These are phyloP conservation scores for Microcebus lehilahytsara DNA, from an alignment of 2,113 vertebrate species.

Conservation along the genomic window DNA sequence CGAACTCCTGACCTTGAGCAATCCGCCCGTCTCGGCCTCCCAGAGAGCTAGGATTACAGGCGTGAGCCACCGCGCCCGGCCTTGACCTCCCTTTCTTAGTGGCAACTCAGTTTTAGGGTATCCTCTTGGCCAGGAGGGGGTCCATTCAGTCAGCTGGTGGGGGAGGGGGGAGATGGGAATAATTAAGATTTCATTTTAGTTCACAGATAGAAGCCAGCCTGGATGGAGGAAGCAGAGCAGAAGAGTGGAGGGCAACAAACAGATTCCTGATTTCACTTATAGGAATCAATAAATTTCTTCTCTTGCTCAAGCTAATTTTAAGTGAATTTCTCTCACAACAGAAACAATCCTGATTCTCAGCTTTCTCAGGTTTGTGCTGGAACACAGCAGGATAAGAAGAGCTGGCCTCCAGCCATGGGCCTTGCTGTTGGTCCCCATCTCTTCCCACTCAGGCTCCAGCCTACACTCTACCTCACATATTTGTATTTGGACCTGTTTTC, in stretches of 20 bases:
- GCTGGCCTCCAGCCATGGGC: not conserved
- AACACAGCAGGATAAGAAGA: not conserved
- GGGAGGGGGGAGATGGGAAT: too few species aligned
- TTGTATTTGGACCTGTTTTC: not conserved
- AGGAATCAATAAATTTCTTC: not conserved
- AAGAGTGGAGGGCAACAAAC: not conserved
- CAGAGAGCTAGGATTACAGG: too few species aligned
- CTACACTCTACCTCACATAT: not conserved
- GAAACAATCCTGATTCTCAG: not conserved
- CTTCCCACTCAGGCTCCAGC: not conserved
- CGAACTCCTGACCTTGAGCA: too few species aligned
- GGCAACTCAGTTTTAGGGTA: too few species aligned
- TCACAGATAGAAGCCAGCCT: not conserved
- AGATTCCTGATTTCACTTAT: not conserved
- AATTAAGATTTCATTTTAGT: too few species aligned
- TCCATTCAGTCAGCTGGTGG: too few species aligned
- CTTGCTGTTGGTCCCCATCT: not conserved
- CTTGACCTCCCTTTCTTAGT: too few species aligned
- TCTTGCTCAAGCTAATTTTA: conserved; percentile 29
- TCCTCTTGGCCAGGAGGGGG: too few species aligned
- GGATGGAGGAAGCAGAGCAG: not conserved
- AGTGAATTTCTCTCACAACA: not conserved
- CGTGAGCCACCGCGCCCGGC: too few species aligned
- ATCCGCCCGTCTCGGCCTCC: too few species aligned
- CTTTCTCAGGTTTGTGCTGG: conserved; percentile 21